Conservation (phyloP, 2,888 invertebrate species). For the Ectemnius cavifrons region DNA sequence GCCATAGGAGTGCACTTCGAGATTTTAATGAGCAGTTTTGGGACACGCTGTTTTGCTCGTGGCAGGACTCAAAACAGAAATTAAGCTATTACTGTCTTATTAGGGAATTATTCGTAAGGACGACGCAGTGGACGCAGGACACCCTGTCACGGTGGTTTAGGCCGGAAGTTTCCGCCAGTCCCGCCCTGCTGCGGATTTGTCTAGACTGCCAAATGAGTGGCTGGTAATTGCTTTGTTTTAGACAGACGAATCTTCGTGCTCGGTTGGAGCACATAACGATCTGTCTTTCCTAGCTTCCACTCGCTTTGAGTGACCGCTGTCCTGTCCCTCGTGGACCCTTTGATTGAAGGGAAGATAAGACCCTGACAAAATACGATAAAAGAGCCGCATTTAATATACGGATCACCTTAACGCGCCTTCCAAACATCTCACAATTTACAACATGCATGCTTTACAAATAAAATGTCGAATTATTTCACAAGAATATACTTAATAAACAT, state of each 20-base stretch:
- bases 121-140: background rate
- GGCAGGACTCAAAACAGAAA: conserved; percentile 63
- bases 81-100: conserved; percentile 71
- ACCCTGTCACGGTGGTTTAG: conserved; percentile 17
- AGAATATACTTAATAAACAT: too few relatives aligned
- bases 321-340: conserved; percentile 24
- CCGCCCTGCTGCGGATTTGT: conserved; percentile 43
- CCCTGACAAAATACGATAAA: background rate
- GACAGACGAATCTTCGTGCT: conserved; percentile 23
- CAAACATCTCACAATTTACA: too few relatives aligned
- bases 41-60: conserved; percentile 14
- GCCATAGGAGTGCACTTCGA: conserved; percentile 25
- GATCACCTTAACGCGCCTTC: too few relatives aligned
- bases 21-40: conserved; percentile 50
- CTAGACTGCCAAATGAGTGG: conserved; percentile 46
- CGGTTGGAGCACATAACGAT: conserved; percentile 34
- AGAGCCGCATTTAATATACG: too few relatives aligned
- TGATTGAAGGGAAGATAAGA: conserved; percentile 49
- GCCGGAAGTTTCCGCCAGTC: conserved; percentile 47
- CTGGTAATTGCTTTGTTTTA: conserved; percentile 57
- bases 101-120: conserved; percentile 62
- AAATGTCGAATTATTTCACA: too few relatives aligned
- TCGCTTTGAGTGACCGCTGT: conserved; percentile 18
- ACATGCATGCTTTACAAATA: too few relatives aligned
- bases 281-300: conserved; percentile 33